Conservation (phyloP, 37 sponge, comb jelly and placozoan species). For the Haliclona indistincta region DNA sequence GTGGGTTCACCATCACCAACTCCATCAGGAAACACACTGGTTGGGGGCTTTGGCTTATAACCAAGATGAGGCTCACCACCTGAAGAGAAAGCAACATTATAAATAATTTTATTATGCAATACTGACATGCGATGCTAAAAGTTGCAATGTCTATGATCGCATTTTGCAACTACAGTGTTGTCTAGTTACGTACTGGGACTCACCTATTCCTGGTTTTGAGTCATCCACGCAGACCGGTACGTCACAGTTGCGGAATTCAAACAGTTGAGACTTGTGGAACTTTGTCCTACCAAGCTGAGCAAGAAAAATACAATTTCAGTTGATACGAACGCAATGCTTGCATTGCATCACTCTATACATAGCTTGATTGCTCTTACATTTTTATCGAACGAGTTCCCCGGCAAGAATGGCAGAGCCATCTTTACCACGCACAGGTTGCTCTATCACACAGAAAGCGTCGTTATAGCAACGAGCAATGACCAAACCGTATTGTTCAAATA, state of each 20-base stretch:
- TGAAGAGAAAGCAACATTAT: too few species aligned
- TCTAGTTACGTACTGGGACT: not conserved
- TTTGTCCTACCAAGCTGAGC: constrained; percentile 74
- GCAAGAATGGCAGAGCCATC: constrained; percentile 94
- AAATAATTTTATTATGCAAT: not conserved
- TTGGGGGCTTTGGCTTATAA: constrained; percentile 40
- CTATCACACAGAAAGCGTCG: constrained; percentile 1
- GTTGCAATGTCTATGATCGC: not conserved
- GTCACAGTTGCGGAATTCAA: constrained; percentile 83
- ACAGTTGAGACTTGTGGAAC: constrained; percentile 94
- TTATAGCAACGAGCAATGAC: not conserved
- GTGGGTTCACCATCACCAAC: constrained; percentile 83
- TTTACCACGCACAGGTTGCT: too few species aligned
- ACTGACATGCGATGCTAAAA: not conserved
- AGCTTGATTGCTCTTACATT: constrained; percentile 91
- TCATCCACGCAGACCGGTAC: constrained; percentile 81
- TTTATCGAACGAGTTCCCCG: constrained; percentile 85
- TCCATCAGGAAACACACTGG: constrained; percentile 83
- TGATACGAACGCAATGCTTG: not conserved
- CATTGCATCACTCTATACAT: not conserved
- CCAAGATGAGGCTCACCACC: constrained; percentile 82
- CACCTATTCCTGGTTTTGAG: constrained; percentile 87
- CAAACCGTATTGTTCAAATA: not conserved
- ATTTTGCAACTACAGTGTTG: not conserved
- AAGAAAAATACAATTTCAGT: not conserved